These are phyloP conservation scores for Streptopelia turtur DNA, from an alignment of 2,797 vertebrate genomes.

Conservation along the genomic window DNA sequence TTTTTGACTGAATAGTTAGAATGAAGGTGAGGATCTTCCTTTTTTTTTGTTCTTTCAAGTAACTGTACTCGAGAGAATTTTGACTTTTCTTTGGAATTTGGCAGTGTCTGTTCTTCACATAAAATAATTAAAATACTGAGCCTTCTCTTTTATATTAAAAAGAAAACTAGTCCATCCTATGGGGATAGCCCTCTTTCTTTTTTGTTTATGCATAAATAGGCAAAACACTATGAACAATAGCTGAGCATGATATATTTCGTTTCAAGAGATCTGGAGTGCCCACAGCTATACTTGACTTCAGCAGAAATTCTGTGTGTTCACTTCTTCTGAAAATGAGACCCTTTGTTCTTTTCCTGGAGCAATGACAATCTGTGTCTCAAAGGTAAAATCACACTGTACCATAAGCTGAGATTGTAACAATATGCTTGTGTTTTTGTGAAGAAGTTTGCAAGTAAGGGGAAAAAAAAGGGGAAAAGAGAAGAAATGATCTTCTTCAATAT, in stretches of 20 bases:
- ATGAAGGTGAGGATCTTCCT: neutral
- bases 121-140: neutral
- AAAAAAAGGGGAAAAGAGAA: neutral
- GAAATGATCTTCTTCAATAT: neutral
- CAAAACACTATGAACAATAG: neutral
- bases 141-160: neutral
- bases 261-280: constrained; percentile 7
- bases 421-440: neutral
- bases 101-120: neutral
- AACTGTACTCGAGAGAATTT: neutral
- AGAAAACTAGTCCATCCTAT: neutral
- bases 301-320: constrained; percentile 28
- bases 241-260: neutral
- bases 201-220: constrained; percentile 16
- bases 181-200: neutral
- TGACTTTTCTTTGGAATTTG: neutral
- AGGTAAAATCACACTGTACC: neutral
- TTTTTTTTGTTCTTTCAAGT: neutral
- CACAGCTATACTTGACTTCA: constrained; percentile 41
- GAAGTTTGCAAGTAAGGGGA: neutral
- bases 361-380: neutral
- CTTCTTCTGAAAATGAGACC: constrained; percentile 9
- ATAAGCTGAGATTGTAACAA: neutral
- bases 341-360: constrained; percentile 36
- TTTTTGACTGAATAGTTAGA: neutral